Conservation (phyloP, 53 echinoderm and acorn worm species). For the Henricia sp. region DNA sequence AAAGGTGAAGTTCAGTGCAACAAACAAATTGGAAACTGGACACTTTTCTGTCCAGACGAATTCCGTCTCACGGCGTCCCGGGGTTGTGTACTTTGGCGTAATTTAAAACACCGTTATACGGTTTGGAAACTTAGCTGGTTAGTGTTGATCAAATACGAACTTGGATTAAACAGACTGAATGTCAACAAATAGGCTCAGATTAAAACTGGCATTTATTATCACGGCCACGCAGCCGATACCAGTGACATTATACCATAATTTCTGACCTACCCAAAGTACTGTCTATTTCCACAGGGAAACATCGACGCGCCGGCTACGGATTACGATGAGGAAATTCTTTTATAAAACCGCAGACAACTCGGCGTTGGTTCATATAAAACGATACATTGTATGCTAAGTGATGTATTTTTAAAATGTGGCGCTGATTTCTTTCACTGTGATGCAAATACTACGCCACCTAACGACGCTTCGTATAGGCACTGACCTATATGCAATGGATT, state of each 20-base stretch:
- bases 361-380: conserved; percentile 12
- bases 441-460: too few species aligned
- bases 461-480: too few species aligned
- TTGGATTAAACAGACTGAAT: conserved; percentile 21
- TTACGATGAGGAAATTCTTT: neutral
- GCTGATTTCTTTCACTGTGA: too few species aligned
- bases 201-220: conserved; percentile 20
- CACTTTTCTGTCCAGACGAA: neutral
- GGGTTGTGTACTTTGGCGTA: conserved; percentile 34
- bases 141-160: conserved; percentile 26
- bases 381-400: conserved; percentile 14
- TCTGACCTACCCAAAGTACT: neutral
- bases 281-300: neutral
- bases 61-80: conserved; percentile 1
- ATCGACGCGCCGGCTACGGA: conserved; percentile 12
- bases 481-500: too few species aligned
- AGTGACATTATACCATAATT: conserved; percentile 17
- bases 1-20: conserved; percentile 26
- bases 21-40: conserved; percentile 30
- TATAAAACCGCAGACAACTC: neutral
- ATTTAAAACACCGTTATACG: conserved; percentile 32
- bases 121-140: too few species aligned
- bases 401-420: conserved; percentile 29
- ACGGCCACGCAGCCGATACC: neutral
- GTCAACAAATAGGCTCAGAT: conserved; percentile 49